Conservation (phyloP, 2,888 invertebrate genomes). For the Urechis unicinctus region DNA sequence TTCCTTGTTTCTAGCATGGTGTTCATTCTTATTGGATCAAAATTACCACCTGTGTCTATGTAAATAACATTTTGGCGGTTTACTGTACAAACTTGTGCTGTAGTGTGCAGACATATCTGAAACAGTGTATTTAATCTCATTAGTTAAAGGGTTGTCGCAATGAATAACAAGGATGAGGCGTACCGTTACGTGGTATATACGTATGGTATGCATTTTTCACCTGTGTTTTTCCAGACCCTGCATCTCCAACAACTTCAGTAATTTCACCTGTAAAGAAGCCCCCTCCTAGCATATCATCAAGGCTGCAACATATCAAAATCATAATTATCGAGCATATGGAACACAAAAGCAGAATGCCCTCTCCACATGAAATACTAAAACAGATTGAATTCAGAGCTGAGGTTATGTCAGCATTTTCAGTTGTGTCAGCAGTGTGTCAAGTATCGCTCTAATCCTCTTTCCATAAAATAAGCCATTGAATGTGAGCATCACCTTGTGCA, state of each 20-base stretch:
- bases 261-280: neutral
- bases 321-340: too few species aligned
- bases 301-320: neutral
- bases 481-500: neutral
- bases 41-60: neutral
- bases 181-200: too few species aligned
- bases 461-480: neutral
- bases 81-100: neutral
- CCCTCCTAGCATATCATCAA: neutral
- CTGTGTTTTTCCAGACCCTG: neutral
- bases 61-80: neutral
- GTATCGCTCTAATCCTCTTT: too few species aligned
- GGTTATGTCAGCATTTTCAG: too few species aligned
- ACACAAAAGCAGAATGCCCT: too few species aligned
- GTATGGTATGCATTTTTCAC: neutral
- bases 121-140: neutral
- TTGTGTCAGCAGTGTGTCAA: too few species aligned
- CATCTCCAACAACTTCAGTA: neutral
- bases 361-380: too few species aligned
- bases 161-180: too few species aligned
- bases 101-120: neutral
- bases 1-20: too few species aligned
- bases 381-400: too few species aligned
- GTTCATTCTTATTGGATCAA: neutral
- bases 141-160: too few species aligned